Base-by-base conservation (phyloP, 2,888 invertebrate species). In the Kuschelorhynchus macadamiae region DNA sequence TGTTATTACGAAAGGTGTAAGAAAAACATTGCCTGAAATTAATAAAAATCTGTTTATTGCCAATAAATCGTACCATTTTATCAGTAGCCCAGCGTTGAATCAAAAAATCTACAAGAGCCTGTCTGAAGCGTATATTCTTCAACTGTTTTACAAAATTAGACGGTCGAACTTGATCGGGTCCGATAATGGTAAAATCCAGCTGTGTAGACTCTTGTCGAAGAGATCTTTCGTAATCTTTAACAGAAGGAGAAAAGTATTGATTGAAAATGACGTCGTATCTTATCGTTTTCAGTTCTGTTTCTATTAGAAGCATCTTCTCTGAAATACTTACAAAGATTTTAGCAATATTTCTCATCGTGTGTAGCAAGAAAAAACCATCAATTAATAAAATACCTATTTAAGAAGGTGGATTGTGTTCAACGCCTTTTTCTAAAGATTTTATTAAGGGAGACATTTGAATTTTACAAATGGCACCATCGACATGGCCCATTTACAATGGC, bases 381-480 rank as follows among this genome's bases (percentile, higher is more conserved):
- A 41, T 41, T 41, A 41, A 8, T n/a, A 41, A 41, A 41, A 41
- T 41, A 41, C n/a, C 41, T 8, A 41, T 41, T 5, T 41, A n/a
- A 41, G 41, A 41, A 47, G 47, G 47, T 47, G 16, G 47, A n/a
- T 47, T 47, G 47, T 47, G 47, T 47, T 47, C 7, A 8, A 17
- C 47, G 47, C 18, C 47, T 16, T 47, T 18, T 47, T 18, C 47
- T 16, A 18, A 47, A 7, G 30, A 30, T 30, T 30, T 30, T 9
- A 30, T 30, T 9, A 30, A n/a, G n/a, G n/a, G n/a, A n/a, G n/a
- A n/a, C n/a, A n/a, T n/a, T n/a, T n/a, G n/a, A n/a, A n/a, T n/a
- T n/a, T n/a, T n/a, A n/a, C n/a, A n/a, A n/a, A n/a, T n/a, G n/a
- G n/a, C n/a, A n/a, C n/a, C n/a, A n/a, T n/a, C n/a, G n/a, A n/a